Conservation (phyloP, 1,140 invertebrate genomes). For the Ceratosolen fusciceps region DNA sequence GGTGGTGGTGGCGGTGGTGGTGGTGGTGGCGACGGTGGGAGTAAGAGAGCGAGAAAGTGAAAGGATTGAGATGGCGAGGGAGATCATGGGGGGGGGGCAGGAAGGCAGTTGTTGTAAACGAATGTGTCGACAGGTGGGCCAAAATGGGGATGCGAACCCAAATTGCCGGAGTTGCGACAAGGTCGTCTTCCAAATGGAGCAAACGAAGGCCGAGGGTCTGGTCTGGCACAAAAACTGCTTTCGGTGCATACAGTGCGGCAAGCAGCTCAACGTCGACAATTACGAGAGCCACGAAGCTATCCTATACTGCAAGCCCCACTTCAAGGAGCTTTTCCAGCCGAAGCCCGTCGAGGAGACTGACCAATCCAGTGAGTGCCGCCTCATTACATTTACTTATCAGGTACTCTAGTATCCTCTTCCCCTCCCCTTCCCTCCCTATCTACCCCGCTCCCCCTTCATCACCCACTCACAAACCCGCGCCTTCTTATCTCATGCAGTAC, state of each 20-base stretch:
- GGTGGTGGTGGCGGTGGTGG: too few species aligned
- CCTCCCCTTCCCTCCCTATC: neutral
- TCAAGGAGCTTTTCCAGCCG: slow-evolving; percentile 91
- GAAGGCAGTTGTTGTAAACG: neutral
- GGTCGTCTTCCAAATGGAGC: slow-evolving; percentile 94
- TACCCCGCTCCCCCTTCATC: too few species aligned
- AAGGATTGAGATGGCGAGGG: neutral
- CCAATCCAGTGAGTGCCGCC: slow-evolving; percentile 75
- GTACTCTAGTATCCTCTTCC: too few species aligned
- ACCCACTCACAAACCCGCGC: too few species aligned
- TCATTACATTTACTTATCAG: neutral
- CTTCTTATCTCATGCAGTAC: too few species aligned
- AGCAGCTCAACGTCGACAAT: slow-evolving; percentile 89
- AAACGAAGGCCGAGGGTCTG: slow-evolving; percentile 87
- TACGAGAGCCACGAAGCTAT: slow-evolving; percentile 91
- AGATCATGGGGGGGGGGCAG: neutral
- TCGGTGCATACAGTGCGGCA: slow-evolving; percentile 89
- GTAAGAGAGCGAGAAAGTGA: too few species aligned
- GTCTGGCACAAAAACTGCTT: slow-evolving; percentile 95
- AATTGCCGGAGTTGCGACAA: slow-evolving; percentile 88
- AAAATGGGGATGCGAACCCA: slow-evolving; percentile 70
- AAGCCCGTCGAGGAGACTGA: slow-evolving; percentile 87
- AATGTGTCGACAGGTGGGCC: slow-evolving; percentile 61
- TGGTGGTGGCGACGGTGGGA: too few species aligned
- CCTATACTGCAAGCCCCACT: slow-evolving; percentile 94